Conservation (phyloP, 2,888 invertebrate genomes). For the Empis stercorea region DNA sequence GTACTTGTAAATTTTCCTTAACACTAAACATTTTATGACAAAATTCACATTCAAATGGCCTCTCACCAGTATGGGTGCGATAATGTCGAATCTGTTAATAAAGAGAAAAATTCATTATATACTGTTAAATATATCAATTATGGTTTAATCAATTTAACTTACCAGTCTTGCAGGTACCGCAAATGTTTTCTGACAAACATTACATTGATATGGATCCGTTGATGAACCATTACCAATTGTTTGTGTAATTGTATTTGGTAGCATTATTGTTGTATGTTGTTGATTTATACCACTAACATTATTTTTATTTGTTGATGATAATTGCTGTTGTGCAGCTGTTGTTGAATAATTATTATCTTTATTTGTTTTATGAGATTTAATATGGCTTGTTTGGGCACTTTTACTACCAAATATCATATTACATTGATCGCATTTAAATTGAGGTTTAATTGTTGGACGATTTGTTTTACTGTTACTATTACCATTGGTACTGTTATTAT, state of each 20-base stretch:
- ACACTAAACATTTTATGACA: conserved; percentile 88
- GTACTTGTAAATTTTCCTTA: conserved; percentile 83
- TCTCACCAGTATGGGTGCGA: conserved; percentile 80
- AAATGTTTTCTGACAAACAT: conserved; percentile 82
- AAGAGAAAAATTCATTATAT: too few species aligned
- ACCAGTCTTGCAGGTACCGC: conserved; percentile 76
- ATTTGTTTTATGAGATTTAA: conserved; percentile 48
- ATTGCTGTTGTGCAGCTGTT: conserved; percentile 30
- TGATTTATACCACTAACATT: conserved; percentile 21
- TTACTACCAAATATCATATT: conserved; percentile 63
- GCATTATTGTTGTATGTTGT: conserved; percentile 24
- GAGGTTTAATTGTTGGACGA: conserved; percentile 34
- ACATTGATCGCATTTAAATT: conserved; percentile 55
- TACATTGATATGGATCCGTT: conserved; percentile 71
- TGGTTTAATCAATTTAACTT: conserved; percentile 15
- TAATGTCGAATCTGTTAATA: conserved; percentile 52
- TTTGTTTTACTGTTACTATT: conserved; percentile 1
- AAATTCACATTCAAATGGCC: conserved; percentile 83
- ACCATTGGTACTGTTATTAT: conserved; percentile 1
- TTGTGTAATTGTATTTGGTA: conserved; percentile 30
- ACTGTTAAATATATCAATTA: too few species aligned
- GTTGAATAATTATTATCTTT: conserved; percentile 13
- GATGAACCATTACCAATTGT: conserved; percentile 27
- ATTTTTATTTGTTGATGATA: conserved; percentile 16
- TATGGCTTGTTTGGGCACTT: conserved; percentile 58